Conservation (phyloP, 1,140 invertebrate species). For the Pissodes strobi region DNA sequence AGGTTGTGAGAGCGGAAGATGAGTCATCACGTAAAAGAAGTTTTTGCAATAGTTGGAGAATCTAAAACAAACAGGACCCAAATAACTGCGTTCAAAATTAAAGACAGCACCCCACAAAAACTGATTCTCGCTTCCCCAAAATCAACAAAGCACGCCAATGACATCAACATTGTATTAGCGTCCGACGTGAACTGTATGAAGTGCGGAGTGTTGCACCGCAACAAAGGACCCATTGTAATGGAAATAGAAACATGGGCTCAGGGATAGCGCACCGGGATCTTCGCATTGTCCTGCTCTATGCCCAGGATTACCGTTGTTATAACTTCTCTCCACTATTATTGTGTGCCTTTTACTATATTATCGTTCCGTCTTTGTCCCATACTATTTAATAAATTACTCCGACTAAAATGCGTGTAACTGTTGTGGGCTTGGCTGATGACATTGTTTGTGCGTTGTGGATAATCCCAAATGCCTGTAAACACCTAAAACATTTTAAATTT, state of each 20-base stretch:
- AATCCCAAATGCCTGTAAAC: conserved; percentile 32
- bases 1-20: no score
- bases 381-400: conserved; percentile 36
- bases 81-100: no score
- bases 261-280: conserved; percentile 31
- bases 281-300: conserved; percentile 32
- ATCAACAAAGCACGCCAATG: conserved; percentile 15
- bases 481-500: conserved; percentile 28
- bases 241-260: conserved; percentile 30
- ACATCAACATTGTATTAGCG: conserved; percentile 32
- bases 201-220: conserved; percentile 26
- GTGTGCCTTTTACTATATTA: conserved; percentile 21
- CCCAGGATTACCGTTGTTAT: conserved; percentile 35
- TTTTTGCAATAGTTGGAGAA: no score
- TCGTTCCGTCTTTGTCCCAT: conserved; percentile 14
- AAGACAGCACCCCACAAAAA: no score
- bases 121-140: no score
- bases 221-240: conserved; percentile 35
- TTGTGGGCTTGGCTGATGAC: conserved; percentile 27
- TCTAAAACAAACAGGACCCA: no score
- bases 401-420: conserved; percentile 28
- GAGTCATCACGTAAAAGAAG: no score
- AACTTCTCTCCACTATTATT: conserved; percentile 28
- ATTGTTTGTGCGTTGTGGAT: conserved; percentile 26
- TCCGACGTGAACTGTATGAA: conserved; percentile 22